These are phyloP conservation scores for Pelecanus crispus DNA, from an alignment of 2,113 vertebrate species.

Conservation along the genomic window DNA sequence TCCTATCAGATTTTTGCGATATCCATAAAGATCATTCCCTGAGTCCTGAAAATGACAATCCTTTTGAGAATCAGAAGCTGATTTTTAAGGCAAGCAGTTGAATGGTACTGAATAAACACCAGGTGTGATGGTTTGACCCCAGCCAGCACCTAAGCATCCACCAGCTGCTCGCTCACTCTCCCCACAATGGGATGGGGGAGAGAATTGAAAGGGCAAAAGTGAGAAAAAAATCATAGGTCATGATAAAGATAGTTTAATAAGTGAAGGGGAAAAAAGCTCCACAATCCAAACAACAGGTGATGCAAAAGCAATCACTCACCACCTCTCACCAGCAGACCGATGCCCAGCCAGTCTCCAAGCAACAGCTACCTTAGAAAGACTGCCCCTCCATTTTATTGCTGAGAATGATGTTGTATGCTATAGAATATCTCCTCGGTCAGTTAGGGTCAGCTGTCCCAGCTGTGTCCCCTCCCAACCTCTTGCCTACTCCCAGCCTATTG, in stretches of 20 bases:
- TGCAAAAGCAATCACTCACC: neutral
- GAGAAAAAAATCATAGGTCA: neutral
- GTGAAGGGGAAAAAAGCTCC: neutral
- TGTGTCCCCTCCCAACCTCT: neutral
- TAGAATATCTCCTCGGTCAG: neutral
- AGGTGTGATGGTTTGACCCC: neutral
- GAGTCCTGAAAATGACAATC: neutral
- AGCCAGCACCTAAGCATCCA: neutral
- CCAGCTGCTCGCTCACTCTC: neutral
- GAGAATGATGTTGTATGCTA: neutral
- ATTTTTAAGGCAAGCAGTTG: neutral
- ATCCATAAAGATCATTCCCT: neutral
- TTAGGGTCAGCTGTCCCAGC: neutral
- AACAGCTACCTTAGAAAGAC: neutral
- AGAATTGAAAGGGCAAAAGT: neutral
- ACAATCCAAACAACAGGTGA: neutral
- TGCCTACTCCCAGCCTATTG: neutral
- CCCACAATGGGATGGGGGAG: rapidly evolving
- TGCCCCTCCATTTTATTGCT: neutral
- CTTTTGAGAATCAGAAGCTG: neutral
- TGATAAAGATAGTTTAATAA: neutral
- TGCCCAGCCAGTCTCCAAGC: neutral
- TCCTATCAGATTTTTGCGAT: neutral
- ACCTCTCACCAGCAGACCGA: neutral
- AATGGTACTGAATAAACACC: neutral